These are phyloP conservation scores for Pseudopodoces humilis DNA, from an alignment of 2,113 vertebrate genomes.

Conservation along the genomic window DNA sequence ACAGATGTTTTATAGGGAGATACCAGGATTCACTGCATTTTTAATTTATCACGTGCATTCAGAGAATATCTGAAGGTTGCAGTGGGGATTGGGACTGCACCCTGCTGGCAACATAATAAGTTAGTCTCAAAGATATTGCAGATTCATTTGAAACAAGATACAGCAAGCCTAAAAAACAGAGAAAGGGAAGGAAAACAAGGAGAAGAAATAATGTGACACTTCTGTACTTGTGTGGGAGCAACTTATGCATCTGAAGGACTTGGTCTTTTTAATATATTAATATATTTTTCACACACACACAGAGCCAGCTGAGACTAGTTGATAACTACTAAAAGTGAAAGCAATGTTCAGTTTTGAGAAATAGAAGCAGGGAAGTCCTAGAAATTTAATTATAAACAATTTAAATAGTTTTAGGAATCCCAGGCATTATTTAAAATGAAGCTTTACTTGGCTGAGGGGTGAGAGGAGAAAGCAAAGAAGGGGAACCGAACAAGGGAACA, in stretches of 20 bases:
- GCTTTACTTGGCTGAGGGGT: rapidly evolving
- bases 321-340: not conserved
- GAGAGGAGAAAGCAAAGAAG: not conserved
- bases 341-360: not conserved
- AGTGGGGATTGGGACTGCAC: not conserved
- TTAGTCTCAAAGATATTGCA: not conserved
- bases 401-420: not conserved
- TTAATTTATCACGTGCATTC: not conserved
- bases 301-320: not conserved
- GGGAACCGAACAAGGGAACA: slow-evolving; percentile 1
- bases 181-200: not conserved
- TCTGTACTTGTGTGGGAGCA: not conserved
- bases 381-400: not conserved
- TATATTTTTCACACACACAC: not conserved
- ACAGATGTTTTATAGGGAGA: not conserved
- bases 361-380: not conserved
- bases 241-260: not conserved
- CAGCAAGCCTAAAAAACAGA: not conserved
- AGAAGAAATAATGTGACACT: not conserved
- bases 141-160: slow-evolving; percentile 2
- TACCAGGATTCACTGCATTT: not conserved
- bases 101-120: not conserved
- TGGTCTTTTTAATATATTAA: not conserved
- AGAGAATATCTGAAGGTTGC: not conserved
- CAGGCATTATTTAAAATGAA: not conserved